A percentile compares a stretch with the other conserved stretches of the same genome.
Conservation (phyloP, 2,888 invertebrate genomes). For the Neocrepidodera transversa region DNA sequence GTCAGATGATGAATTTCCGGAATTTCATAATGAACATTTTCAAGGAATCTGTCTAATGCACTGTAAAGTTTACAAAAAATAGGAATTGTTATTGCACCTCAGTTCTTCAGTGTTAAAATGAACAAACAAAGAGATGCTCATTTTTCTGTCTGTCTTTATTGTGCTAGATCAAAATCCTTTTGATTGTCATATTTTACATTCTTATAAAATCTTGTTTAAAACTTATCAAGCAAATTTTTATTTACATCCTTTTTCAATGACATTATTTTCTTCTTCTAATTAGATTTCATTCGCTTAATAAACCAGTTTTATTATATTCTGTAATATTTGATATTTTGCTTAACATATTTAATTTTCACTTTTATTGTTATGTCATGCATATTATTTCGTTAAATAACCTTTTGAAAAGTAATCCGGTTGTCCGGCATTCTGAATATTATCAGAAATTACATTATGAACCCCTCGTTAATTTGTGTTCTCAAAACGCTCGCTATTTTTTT, state of each 20-base stretch:
- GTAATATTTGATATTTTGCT: too few species aligned
- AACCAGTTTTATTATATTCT: too few species aligned
- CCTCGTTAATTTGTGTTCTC: conserved; percentile 5
- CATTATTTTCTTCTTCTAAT: too few species aligned
- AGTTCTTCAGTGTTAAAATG: conserved; percentile 19
- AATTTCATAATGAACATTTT: conserved; percentile 32
- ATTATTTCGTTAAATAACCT: conserved; percentile 5
- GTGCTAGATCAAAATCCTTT: too few species aligned
- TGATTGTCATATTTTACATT: too few species aligned
- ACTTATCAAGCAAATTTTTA: too few species aligned
- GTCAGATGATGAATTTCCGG: conserved; percentile 23
- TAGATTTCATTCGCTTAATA: too few species aligned
- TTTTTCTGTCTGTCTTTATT: not conserved
- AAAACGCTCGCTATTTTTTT: not conserved
- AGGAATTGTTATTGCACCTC: conserved; percentile 18
- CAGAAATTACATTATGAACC: conserved; percentile 5
- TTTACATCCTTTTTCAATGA: too few species aligned
- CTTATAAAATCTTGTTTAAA: too few species aligned
- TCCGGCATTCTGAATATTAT: conserved; percentile 6
- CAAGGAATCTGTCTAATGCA: conserved; percentile 17
- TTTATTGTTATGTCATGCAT: conserved; percentile 1
- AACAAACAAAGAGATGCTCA: not conserved
- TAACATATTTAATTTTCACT: too few species aligned
- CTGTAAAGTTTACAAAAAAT: not conserved
- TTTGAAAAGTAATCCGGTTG: conserved; percentile 1